These are phyloP conservation scores for Typhlomys cinereus DNA, from an alignment of 2,113 vertebrate genomes.

Conservation along the genomic window DNA sequence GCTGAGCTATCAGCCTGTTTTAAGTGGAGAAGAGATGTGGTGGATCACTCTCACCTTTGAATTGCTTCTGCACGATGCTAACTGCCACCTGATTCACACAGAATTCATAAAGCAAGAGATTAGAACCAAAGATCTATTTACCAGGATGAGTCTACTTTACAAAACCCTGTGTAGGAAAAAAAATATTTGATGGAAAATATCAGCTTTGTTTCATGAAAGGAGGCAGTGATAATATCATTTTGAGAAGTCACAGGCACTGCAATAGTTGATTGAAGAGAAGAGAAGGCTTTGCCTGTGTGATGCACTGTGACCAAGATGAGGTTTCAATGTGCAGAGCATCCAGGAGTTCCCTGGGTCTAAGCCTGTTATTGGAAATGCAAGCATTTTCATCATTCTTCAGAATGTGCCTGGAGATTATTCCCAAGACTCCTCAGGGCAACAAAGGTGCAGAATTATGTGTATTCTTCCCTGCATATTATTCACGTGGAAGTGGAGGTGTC, in stretches of 20 bases:
- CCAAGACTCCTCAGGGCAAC: background rate
- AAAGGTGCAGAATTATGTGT: background rate
- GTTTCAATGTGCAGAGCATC: background rate
- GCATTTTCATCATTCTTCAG: background rate
- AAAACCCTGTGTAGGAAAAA: background rate
- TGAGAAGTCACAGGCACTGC: background rate
- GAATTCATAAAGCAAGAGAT: background rate
- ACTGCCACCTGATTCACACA: background rate
- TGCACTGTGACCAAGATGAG: background rate
- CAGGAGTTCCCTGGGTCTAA: background rate
- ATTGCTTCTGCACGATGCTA: too few relatives aligned
- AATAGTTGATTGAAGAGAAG: background rate
- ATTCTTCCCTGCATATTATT: background rate
- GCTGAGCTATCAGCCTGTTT: background rate
- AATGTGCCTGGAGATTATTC: background rate
- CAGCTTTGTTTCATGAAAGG: background rate
- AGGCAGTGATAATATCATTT: background rate
- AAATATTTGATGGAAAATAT: background rate
- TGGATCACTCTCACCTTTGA: background rate
- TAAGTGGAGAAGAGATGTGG: background rate
- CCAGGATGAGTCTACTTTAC: background rate
- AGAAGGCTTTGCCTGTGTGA: background rate
- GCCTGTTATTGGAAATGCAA: background rate
- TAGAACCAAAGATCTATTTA: background rate
- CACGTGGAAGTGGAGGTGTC: background rate